Conservation (phyloP, 2,797 vertebrate species). For the Hozukius guyotensis region DNA sequence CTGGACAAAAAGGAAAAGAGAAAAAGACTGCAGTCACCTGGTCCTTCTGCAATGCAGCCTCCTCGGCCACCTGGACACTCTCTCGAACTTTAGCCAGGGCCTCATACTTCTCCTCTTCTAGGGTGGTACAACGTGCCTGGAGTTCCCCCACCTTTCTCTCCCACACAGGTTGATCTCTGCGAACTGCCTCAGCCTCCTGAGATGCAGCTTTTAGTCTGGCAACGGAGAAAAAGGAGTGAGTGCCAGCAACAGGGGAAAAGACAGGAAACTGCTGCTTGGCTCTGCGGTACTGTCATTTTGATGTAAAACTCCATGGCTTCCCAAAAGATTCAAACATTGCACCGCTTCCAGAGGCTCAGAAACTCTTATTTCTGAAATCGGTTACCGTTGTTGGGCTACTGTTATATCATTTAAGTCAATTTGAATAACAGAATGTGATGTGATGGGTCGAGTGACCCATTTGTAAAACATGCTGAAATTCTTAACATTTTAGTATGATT, state of each 20-base stretch:
- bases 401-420: background rate
- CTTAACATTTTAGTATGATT: background rate
- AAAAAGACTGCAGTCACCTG: slow-evolving; percentile 80
- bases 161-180: slow-evolving; percentile 83
- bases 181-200: slow-evolving; percentile 85
- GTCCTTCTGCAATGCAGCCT: slow-evolving; percentile 90
- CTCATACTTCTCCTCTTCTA: slow-evolving; percentile 89
- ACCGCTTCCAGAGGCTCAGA: background rate
- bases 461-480: background rate
- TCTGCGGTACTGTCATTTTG: background rate
- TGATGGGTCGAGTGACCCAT: background rate
- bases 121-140: slow-evolving; percentile 78
- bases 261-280: slow-evolving; percentile 8
- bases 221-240: slow-evolving; percentile 10
- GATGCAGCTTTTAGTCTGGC: slow-evolving; percentile 83
- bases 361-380: background rate
- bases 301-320: slow-evolving; percentile 1
- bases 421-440: background rate
- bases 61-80: slow-evolving; percentile 90
- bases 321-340: background rate
- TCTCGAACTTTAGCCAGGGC: slow-evolving; percentile 87
- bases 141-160: slow-evolving; percentile 89
- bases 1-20: background rate
- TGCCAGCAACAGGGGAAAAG: background rate
- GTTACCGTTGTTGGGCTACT: background rate